Percentiles rank a stretch among this genome's conserved stretches.
phyloP scores from a whole-genome alignment of 2,888 invertebrate species.

The Vesta saturnalis region DNA sequence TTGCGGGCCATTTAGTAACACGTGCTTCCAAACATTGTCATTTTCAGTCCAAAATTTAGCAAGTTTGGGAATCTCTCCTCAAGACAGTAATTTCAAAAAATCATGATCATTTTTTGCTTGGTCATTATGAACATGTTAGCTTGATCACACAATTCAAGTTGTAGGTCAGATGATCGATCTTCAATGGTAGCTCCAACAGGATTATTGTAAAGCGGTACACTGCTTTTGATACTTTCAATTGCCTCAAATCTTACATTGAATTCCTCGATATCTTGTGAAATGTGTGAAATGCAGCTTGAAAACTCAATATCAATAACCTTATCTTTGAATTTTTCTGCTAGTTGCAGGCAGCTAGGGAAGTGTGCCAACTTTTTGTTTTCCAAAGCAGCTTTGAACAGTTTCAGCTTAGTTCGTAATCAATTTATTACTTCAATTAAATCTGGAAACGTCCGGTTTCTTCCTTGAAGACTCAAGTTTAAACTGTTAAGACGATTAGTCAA shows the following conservation, averaged over 20 bases:
- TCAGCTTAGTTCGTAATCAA: slow-evolving; percentile 17
- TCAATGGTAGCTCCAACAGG: slow-evolving; percentile 19
- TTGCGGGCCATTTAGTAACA: too few relatives aligned
- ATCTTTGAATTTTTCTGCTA: not conserved
- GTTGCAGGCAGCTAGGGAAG: not conserved
- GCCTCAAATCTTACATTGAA: slow-evolving; percentile 7
- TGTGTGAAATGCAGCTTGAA: slow-evolving; percentile 14
- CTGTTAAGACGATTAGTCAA: slow-evolving; percentile 1
- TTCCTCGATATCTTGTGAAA: slow-evolving; percentile 10
- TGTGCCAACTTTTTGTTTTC: slow-evolving; percentile 17
- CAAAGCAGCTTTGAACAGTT: slow-evolving; percentile 13
- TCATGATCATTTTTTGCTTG: not conserved
- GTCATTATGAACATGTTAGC: slow-evolving; percentile 11
- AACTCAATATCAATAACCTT: too few relatives aligned
- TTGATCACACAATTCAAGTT: slow-evolving; percentile 13
- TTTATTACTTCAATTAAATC: slow-evolving; percentile 10
- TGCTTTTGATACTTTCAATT: slow-evolving; percentile 13
- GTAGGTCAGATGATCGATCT: slow-evolving; percentile 2
- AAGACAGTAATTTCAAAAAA: not conserved
- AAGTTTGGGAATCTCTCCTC: slow-evolving; percentile 5
- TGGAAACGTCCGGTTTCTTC: slow-evolving; percentile 13
- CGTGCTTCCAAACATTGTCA: slow-evolving; percentile 14
- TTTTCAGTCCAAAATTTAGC: slow-evolving; percentile 18
- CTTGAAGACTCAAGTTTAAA: slow-evolving; percentile 16
- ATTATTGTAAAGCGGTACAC: slow-evolving; percentile 7